Base-by-base conservation (phyloP, 1,140 invertebrate species). In the Diabrotica undecimpunctata region DNA sequence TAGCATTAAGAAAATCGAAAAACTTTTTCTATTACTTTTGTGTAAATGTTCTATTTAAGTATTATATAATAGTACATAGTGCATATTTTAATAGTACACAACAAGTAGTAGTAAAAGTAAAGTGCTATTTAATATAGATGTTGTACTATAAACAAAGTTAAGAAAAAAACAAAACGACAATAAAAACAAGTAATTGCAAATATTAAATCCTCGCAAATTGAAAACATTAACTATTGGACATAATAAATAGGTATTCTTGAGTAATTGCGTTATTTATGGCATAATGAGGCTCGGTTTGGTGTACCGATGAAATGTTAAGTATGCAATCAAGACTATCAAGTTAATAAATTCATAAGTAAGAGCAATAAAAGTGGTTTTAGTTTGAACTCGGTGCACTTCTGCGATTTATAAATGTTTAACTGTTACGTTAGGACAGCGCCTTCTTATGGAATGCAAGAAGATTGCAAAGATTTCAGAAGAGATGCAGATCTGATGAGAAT, bases 321-420 rank as follows among this genome's bases (percentile, higher is more conserved):
- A 46, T 46, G 41, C 41, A 46, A 46, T 46, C 41, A 46, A 46
- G 41, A 46, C n/a, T 46, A n/a, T 46, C 8, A 46, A 46, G 41
- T 46, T 46, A 46, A 46, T 46, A 46, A 46, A 46, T 46, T 46
- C 41, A 46, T 46, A 46, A 46, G 41, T n/a, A 46, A 46, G 41
- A 46, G 41, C 41, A 46, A 46, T 46, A 46, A 46, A 46, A 46
- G 41, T 46, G 8, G 41, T 46, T 46, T 25, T n/a, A 6, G 41
- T 46, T 46, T 46, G 41, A 46, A 46, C 41, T 46, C 41, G 25
- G 6, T 46, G 41, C 41, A 46, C 41, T 46, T 46, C 8, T 46
- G 8, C 41, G 41, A 46, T 6, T 46, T 46, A 46, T 46, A 46
- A 46, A 46, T 46, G 41, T 46, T 46, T 46, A 46, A 46, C 41